Evolutionary conservation across 2,888 invertebrate genomes (phyloP).

Genomic region (Muschampia plurimacula): DNA sequence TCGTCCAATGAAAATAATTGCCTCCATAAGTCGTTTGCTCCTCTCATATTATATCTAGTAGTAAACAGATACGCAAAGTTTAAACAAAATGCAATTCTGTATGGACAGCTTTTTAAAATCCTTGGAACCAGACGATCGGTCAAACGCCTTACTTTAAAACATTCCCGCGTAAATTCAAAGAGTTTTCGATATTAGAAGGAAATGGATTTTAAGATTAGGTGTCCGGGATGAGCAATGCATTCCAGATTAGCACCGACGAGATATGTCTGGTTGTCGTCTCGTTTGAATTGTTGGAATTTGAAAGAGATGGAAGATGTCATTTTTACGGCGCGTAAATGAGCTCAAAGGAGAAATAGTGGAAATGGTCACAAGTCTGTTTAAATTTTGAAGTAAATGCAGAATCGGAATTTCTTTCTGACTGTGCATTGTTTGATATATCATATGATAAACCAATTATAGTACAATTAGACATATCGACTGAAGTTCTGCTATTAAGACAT

Average conservation of each 20-base stretch:
- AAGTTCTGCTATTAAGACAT: no score
- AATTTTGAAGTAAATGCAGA: conserved; percentile 5
- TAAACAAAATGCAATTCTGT: no score
- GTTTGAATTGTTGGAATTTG: conserved; percentile 42
- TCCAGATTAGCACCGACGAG: conserved; percentile 43
- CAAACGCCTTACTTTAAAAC: background rate
- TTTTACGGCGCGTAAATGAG: conserved; percentile 2
- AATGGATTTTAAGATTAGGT: conserved; percentile 51
- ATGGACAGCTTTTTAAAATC: background rate
- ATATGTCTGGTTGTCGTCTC: conserved; percentile 38
- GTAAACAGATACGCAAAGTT: no score
- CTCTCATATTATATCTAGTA: no score
- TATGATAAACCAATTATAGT: no score
- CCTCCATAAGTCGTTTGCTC: no score
- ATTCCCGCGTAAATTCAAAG: conserved; percentile 33
- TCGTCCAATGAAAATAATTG: no score
- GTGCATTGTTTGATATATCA: background rate
- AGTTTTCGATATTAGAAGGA: conserved; percentile 55
- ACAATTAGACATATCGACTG: no score
- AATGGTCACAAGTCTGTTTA: conserved; percentile 3
- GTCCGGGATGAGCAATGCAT: conserved; percentile 46
- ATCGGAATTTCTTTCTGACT: background rate
- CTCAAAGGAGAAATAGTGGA: background rate
- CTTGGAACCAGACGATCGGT: background rate
- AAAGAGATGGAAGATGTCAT: conserved; percentile 41